phyloP scores from a whole-genome alignment of 2,888 invertebrate genomes.

The Limnephilus rhombicus region DNA sequence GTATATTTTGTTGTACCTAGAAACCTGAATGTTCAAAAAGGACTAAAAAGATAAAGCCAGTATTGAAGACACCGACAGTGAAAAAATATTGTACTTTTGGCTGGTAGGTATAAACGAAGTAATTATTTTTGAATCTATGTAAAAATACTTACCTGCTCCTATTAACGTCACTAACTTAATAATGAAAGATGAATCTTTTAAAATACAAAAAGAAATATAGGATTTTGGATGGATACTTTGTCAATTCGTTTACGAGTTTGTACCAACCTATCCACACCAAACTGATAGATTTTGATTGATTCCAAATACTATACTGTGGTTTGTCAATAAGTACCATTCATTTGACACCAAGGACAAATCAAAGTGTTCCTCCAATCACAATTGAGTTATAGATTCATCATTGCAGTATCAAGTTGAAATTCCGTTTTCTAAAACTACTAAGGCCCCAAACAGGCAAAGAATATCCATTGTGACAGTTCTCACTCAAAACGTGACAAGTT shows the following conservation, averaged over 20 bases:
- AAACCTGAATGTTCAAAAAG: not conserved
- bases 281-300: not conserved
- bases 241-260: not conserved
- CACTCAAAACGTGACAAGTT: conserved; percentile 48
- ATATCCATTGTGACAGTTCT: conserved; percentile 61
- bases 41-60: not conserved
- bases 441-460: conserved; percentile 60
- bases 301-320: not conserved
- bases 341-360: not conserved
- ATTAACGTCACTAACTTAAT: not conserved
- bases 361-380: not conserved
- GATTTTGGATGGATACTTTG: not conserved
- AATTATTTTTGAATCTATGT: not conserved
- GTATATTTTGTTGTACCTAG: not conserved
- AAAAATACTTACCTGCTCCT: not conserved
- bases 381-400: not conserved
- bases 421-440: not conserved
- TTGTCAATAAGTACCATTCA: not conserved
- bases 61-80: not conserved
- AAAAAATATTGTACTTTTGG: not conserved
- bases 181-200: not conserved
- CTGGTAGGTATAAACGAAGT: not conserved
- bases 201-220: not conserved
- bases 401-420: not conserved
- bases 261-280: not conserved